These are phyloP conservation scores for Carettochelys insculpta DNA, from an alignment of 2,113 vertebrate species.

Conservation along the genomic window DNA sequence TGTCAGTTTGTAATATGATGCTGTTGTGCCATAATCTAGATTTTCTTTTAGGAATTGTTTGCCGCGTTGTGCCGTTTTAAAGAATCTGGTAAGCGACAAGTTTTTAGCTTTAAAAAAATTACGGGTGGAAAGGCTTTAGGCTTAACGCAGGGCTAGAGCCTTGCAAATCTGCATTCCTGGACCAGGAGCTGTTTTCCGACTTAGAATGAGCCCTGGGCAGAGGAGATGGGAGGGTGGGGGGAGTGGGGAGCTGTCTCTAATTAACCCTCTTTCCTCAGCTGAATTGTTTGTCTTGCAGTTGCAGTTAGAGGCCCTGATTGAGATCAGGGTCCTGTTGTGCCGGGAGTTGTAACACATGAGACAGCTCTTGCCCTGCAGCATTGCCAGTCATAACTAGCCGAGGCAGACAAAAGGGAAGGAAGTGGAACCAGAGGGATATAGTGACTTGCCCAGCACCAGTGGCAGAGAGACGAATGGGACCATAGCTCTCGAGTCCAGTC, in stretches of 20 bases:
- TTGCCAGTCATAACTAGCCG: neutral
- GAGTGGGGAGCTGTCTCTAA: too few relatives aligned
- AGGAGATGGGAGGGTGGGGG: too few relatives aligned
- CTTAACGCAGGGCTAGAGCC: neutral
- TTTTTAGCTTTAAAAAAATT: neutral
- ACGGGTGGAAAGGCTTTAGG: neutral
- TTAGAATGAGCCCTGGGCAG: neutral
- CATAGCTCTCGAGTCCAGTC: neutral
- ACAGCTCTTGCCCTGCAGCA: neutral
- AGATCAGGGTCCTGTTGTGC: neutral
- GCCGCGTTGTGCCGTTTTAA: neutral
- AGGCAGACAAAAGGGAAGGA: neutral
- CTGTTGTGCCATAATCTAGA: neutral
- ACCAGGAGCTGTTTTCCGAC: neutral
- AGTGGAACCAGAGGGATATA: neutral
- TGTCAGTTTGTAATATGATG: neutral
- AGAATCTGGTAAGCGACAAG: neutral
- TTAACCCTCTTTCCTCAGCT: neutral
- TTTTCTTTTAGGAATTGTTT: neutral
- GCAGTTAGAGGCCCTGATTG: neutral
- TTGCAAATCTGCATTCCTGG: neutral
- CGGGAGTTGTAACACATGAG: neutral
- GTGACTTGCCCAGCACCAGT: neutral
- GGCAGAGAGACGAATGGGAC: neutral
- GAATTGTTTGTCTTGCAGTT: neutral